Percentiles rank a stretch among this genome's conserved stretches.
phyloP scores from a whole-genome alignment of 2,797 vertebrate genomes.

The Streptopelia turtur region DNA sequence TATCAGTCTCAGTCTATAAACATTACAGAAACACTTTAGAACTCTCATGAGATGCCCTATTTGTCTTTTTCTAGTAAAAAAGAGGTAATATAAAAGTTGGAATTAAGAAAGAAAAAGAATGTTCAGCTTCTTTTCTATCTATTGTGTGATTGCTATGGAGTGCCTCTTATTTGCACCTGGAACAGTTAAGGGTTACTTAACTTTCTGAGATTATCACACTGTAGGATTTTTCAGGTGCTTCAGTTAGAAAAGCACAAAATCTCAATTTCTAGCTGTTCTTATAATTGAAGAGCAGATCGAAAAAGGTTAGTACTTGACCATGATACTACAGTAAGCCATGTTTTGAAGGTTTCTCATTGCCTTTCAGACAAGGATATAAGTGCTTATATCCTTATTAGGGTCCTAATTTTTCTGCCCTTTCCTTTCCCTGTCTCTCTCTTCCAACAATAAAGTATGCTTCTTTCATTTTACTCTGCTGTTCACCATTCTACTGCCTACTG shows the following conservation, averaged over 20 bases:
- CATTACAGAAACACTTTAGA: background rate
- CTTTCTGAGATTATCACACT: background rate
- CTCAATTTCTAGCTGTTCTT: background rate
- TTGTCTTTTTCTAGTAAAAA: background rate
- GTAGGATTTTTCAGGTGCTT: background rate
- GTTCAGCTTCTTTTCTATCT: background rate
- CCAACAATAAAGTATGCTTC: background rate
- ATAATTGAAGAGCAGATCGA: background rate
- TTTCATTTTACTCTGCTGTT: background rate
- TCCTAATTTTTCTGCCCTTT: slow-evolving; percentile 24
- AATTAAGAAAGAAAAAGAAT: background rate
- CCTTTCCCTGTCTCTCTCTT: background rate
- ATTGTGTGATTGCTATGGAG: background rate
- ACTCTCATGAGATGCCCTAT: background rate
- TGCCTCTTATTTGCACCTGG: background rate
- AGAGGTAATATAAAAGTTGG: background rate
- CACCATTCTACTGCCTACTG: background rate
- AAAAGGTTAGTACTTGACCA: slow-evolving; percentile 21
- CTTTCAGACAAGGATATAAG: background rate
- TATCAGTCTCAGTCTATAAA: background rate
- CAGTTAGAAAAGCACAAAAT: background rate
- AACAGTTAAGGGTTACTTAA: background rate
- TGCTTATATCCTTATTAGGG: background rate
- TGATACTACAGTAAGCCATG: background rate
- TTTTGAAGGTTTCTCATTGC: slow-evolving; percentile 20